Evolutionary conservation across 2,113 vertebrate genomes (phyloP), one percentile per base, ranked within the genome.

Genomic region (Heterochromis multidens): DNA sequence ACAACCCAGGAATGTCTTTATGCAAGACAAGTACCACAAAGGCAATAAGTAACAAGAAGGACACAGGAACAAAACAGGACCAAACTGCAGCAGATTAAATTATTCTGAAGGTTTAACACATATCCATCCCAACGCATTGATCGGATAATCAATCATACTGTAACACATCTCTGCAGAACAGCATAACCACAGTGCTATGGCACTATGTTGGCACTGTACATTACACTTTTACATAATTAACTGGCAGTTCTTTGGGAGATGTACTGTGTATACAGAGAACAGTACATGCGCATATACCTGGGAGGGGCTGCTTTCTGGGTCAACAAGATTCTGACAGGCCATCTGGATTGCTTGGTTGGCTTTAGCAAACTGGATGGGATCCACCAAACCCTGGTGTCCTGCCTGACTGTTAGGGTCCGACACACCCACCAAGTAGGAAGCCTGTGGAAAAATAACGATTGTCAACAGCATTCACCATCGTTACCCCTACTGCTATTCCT

Each of bases 311-410:
- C 98, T 99, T 3, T 96, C 96, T 2, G 98, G 98, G 78, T 99
- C 99, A 16, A 99, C 98, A 57, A 99, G 94, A 81, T 99, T 99
- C 96, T 99, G 98, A 88, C 99, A 99, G 0, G 99, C 99, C 98
- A 99, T 99, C 94, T 99, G 99, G 94, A 99, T 99, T 0, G 99
- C 98, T 87, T 99, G 98, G 91, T 99, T 99, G 85, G 99, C 98
- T 92, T 98, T 97, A 56, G 98, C 98, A 92, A 99, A 99, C 56
- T 99, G 99, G 91, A 99, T 99, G 7, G 98, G 98, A 88, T 99
- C 99, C 77, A 99, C 99, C 2, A 99, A 95, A 5, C 99, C 99
- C 91, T 99, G 98, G 84, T 99, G 98, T 10, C 99, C 99, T 0
- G 98, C 97, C 88, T 99, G 99, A 92, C 99, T 99, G 94, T 99